phyloP scores from a whole-genome alignment of 1,140 invertebrate genomes.

The Drosophila parabipectinata region DNA sequence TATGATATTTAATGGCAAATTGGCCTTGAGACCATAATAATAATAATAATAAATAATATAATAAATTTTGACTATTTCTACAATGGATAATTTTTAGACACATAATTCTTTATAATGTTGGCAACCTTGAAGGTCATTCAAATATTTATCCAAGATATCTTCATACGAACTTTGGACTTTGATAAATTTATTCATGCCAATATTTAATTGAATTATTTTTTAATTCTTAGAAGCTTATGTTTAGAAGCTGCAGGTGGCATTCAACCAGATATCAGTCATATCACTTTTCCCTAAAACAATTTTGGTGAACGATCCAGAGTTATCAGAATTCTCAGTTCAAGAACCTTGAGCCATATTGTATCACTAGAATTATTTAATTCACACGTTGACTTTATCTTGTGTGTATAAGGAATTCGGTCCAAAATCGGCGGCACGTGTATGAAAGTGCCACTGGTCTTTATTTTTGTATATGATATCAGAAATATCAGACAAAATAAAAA shows the following conservation, averaged over 20 bases:
- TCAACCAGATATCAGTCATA: neutral
- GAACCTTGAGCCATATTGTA: neutral
- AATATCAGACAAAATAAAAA: neutral
- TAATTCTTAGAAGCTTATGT: neutral
- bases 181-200: slow-evolving; percentile 1
- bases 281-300: neutral
- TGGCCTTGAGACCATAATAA: no score
- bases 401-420: slow-evolving; percentile 8
- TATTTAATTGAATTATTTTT: slow-evolving; percentile 17
- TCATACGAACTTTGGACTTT: slow-evolving; percentile 14
- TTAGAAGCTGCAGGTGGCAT: neutral
- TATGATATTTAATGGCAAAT: no score
- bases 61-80: no score
- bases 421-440: slow-evolving; percentile 31
- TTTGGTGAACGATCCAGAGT: neutral
- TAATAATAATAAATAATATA: no score
- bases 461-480: slow-evolving; percentile 3
- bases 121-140: neutral
- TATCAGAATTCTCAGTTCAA: neutral
- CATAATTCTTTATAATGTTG: neutral
- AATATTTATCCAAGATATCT: neutral
- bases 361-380: neutral
- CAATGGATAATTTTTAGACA: no score
- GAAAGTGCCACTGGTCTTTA: neutral
- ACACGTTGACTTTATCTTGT: slow-evolving; percentile 11